These are phyloP conservation scores for Linurgus olivaceus DNA, from an alignment of 2,797 vertebrate genomes.

Conservation along the genomic window DNA sequence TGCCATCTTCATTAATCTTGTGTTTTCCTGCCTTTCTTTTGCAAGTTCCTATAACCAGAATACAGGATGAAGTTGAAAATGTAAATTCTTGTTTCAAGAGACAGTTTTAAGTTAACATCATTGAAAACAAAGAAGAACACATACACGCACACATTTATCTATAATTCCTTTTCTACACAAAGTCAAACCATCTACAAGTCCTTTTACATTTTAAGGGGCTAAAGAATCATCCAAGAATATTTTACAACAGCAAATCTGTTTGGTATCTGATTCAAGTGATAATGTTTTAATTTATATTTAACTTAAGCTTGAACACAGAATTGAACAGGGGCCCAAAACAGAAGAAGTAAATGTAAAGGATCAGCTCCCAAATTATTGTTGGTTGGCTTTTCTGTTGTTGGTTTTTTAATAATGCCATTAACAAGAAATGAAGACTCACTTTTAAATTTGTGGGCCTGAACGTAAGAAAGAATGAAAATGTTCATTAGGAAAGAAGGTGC, in stretches of 20 bases:
- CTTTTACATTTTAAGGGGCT: not conserved
- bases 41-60: conserved; percentile 82
- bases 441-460: not conserved
- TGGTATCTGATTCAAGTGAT: not conserved
- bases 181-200: not conserved
- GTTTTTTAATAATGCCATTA: not conserved
- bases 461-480: not conserved
- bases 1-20: conserved; percentile 81
- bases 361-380: not conserved
- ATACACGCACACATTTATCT: too few species aligned
- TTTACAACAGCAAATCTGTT: not conserved
- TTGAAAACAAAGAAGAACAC: not conserved
- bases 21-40: conserved; percentile 88
- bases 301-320: not conserved
- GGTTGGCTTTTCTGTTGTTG: not conserved
- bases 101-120: not conserved
- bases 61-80: not conserved
- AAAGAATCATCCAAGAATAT: not conserved
- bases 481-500: not conserved
- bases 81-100: not conserved
- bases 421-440: not conserved
- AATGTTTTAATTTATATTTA: not conserved
- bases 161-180: not conserved
- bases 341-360: not conserved
- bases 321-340: not conserved